Evolutionary conservation across 2,888 invertebrate species (phyloP).

Genomic region (Dryobota labecula): DNA sequence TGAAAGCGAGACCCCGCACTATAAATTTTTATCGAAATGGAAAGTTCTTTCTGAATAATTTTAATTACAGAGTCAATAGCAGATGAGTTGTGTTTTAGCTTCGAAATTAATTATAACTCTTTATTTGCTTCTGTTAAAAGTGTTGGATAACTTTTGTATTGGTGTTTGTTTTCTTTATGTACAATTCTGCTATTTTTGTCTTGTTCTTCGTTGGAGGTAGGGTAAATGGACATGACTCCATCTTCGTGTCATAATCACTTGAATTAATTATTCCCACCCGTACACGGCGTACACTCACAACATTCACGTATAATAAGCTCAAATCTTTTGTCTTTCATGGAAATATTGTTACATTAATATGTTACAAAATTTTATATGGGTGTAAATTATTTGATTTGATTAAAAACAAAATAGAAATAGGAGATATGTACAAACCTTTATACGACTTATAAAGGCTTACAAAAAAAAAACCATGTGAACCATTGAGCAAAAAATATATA

Average conservation of each 20-base stretch:
- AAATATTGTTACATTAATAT: slow-evolving; percentile 17
- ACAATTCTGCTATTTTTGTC: neutral
- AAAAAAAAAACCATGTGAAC: neutral
- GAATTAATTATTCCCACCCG: neutral
- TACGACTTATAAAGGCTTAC: too few relatives aligned
- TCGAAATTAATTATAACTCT: slow-evolving; percentile 32
- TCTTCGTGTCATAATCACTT: neutral
- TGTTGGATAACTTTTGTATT: slow-evolving; percentile 20
- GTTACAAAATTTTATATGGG: too few relatives aligned
- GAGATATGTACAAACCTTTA: too few relatives aligned
- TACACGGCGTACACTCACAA: neutral
- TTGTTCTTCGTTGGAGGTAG: neutral
- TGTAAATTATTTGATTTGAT: too few relatives aligned
- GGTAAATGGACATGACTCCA: neutral
- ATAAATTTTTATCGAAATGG: slow-evolving; percentile 58
- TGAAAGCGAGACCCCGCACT: slow-evolving; percentile 43
- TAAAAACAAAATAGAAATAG: neutral
- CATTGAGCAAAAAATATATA: slow-evolving; percentile 4
- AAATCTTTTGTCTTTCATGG: neutral
- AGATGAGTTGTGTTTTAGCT: slow-evolving; percentile 32
- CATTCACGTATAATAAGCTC: slow-evolving; percentile 8
- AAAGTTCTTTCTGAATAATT: slow-evolving; percentile 60
- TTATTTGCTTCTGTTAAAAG: slow-evolving; percentile 12
- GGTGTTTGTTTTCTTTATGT: neutral
- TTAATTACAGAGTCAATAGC: slow-evolving; percentile 54